phyloP scores from a whole-genome alignment of 2,797 vertebrate genomes.

The Tarsius wallacei region DNA sequence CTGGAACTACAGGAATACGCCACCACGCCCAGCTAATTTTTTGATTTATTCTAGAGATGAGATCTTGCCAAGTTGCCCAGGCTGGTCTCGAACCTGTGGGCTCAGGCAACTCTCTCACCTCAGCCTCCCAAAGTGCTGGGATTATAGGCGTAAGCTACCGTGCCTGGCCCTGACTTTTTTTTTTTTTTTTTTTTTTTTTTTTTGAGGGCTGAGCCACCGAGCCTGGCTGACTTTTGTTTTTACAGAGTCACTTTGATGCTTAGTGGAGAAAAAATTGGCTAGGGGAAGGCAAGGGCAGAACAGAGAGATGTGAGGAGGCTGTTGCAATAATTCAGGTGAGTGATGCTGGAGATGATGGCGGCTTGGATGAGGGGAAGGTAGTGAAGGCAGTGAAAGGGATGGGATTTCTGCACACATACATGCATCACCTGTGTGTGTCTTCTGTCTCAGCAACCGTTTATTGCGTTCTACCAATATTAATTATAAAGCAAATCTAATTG shows the following conservation, averaged over 20 bases:
- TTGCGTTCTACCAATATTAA: constrained; percentile 41
- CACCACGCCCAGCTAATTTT: too few relatives aligned
- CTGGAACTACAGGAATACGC: too few relatives aligned
- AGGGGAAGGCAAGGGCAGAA: not conserved
- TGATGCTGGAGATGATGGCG: not conserved
- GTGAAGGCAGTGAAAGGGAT: not conserved
- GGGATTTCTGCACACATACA: not conserved
- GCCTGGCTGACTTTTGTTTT: not conserved
- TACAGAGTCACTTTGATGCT: constrained; percentile 11
- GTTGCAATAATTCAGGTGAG: not conserved
- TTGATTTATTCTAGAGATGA: too few relatives aligned
- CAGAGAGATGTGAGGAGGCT: not conserved
- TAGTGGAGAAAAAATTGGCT: not conserved
- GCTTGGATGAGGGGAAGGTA: not conserved
- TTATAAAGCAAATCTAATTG: constrained; percentile 56
- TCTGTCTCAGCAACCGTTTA: constrained; percentile 6
- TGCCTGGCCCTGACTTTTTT: not conserved
- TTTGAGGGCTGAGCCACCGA: too few relatives aligned
- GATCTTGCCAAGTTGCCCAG: too few relatives aligned
- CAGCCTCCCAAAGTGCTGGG: too few relatives aligned
- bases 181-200: too few relatives aligned
- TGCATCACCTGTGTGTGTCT: not conserved
- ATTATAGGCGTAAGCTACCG: too few relatives aligned
- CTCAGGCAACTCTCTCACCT: too few relatives aligned
- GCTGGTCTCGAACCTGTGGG: too few relatives aligned